Conservation (phyloP, 2,797 vertebrate species). For the Helostoma temminkii region DNA sequence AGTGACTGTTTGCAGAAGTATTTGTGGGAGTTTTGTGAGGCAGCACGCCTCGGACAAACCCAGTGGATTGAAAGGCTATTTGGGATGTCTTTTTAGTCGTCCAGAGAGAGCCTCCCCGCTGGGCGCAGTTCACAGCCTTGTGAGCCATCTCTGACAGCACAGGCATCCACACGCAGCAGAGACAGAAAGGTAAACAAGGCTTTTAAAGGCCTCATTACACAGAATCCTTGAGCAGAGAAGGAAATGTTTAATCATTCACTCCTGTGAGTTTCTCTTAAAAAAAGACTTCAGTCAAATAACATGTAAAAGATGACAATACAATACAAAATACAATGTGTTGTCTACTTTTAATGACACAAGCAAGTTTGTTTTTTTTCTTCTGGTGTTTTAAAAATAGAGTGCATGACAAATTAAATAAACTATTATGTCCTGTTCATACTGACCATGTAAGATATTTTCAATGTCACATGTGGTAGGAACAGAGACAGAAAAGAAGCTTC, state of each 20-base stretch:
- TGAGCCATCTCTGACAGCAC: constrained; percentile 51
- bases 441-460: not conserved
- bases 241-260: constrained; percentile 64
- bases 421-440: not conserved
- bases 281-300: constrained; percentile 1
- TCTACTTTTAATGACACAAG: not conserved
- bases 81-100: constrained; percentile 40
- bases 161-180: constrained; percentile 37
- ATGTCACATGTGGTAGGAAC: not conserved
- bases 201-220: constrained; percentile 68
- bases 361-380: not conserved
- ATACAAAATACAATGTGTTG: not conserved
- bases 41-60: not conserved
- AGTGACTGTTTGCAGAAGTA: constrained; percentile 21
- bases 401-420: constrained; percentile 11
- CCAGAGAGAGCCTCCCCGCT: constrained; percentile 51
- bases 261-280: constrained; percentile 30
- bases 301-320: constrained; percentile 3
- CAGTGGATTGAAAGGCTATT: constrained; percentile 44
- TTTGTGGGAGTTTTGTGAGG: constrained; percentile 34
- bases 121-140: constrained; percentile 33
- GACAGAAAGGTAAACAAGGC: constrained; percentile 63
- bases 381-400: not conserved
- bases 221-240: constrained; percentile 41
- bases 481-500: not conserved